Base-by-base conservation (phyloP, 2,888 invertebrate genomes). In the Torymus texanus region DNA sequence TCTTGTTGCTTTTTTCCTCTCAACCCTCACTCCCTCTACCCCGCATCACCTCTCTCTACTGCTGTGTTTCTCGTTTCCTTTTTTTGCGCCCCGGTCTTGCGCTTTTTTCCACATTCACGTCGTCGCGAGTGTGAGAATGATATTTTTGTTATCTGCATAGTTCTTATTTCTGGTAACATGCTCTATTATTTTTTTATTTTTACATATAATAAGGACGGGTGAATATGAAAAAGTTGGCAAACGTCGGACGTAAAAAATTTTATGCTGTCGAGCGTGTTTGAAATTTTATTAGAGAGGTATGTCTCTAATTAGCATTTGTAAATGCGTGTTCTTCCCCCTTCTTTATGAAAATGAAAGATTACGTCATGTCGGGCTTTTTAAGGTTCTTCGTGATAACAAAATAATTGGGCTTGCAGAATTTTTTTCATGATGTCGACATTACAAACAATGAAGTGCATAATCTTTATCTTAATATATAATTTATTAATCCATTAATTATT, bases 121-220 rank as follows among this genome's bases (percentile, higher is more conserved):
- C 50, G 13, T 51, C 50, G 18, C 41, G 12, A 50, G 53, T 12
- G 59, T 21, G 72, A 66, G 73, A 73, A 59, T 16, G 50, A 73
- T 78, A 71, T 71, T 78, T 71, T 71, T 73, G 72, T 78, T 78
- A 78, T 73, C 73, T 78, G 72, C 78, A 66, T 73, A 62, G 12
- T 72, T 63, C 53, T 24, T 77, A 50, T 76, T 70, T 72, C 24
- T 10, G 14, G 50, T 1, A 53, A 51, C 21, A 16, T 58, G 59
- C 41, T 24, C 29, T 29, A 29, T 29, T 29, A 29, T 29, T 29
- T 29, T 29, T 29, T 29, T 29, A 29, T 29, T 29, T 29, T 29
- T 29, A 29, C 29, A 29, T 29, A 29, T 29, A 29, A 29, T 59
- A 14, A 1, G 4, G 18, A 51, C 3, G 29, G 16, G n/a, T 10